Evolutionary conservation across 2,113 vertebrate genomes (phyloP), one percentile per base, ranked within the genome.

Genomic region (Oxyura jamaicensis): DNA sequence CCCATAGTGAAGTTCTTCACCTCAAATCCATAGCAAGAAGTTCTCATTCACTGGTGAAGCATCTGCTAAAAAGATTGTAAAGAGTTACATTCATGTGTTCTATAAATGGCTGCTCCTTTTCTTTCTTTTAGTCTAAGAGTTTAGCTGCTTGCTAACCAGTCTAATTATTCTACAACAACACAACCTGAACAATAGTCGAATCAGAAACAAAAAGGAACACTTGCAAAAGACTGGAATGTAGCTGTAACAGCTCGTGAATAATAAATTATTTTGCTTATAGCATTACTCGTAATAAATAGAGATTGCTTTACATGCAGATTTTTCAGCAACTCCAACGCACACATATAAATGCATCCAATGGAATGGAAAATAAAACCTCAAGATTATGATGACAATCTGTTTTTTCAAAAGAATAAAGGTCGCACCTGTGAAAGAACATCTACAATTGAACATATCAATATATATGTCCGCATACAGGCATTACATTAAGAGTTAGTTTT

Each of bases 1-100:
- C 99, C 99, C 99, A 99, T 99, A 96, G 95, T 97, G 95, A 95
- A 96, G 82, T 86, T 93, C 96, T 93, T 96, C 94, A 92, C 80
- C 95, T 93, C 96, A 94, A 76, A 87, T 91, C 90, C 86, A 86
- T 50, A 86, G 96, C 89, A 93, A 80, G 94, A 85, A 93, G 95
- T 86, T 96, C 97, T 98, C 97, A 98, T 98, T 98, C 98, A 98
- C 96, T 95, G 94, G 95, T 60, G 88, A 84, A 89, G 76, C 91
- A 94, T 95, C 98, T 99, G 97, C 94, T 80, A 83, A 92, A 97
- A 91, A 97, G 73, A 98, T 94, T 92, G 56, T 66, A 77, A 77
- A 94, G n/a, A 90, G 77, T 96, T 94, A 93, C n/a, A 46, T 66
- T 46, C 41, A 14, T 33, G 9, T 53, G 46, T 14, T 74, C 80